Evolutionary conservation across 2,113 vertebrate species (phyloP).

Genomic region (Pan paniscus): DNA sequence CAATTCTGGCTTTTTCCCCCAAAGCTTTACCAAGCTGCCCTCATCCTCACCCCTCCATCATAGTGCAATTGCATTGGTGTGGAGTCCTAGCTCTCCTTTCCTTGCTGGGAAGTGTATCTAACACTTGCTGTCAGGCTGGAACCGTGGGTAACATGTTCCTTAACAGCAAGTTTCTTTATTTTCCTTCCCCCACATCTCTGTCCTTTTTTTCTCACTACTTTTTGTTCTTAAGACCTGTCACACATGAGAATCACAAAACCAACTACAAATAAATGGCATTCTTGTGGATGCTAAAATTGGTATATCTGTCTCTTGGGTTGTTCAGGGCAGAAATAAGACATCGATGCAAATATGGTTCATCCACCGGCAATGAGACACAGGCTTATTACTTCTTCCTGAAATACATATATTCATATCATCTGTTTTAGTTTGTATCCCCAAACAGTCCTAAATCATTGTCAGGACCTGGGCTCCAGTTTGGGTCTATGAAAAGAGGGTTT

Average conservation of each 20-base stretch:
- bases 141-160: neutral
- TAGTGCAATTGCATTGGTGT: conserved; percentile 56
- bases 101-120: neutral
- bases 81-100: conserved; percentile 53
- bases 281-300: conserved; percentile 13
- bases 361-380: neutral
- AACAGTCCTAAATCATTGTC: conserved; percentile 77
- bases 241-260: conserved; percentile 19
- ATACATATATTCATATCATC: conserved; percentile 52
- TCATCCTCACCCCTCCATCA: conserved; percentile 77
- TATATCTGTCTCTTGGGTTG: neutral
- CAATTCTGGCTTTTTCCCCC: conserved; percentile 80
- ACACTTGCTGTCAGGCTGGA: neutral
- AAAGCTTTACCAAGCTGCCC: conserved; percentile 78
- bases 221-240: conserved; percentile 49
- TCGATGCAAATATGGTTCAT: conserved; percentile 36
- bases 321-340: neutral
- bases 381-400: conserved; percentile 42
- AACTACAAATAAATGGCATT: neutral
- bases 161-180: neutral
- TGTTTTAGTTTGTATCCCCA: neutral
- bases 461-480: conserved; percentile 69
- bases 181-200: neutral
- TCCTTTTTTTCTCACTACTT: neutral
- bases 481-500: conserved; percentile 75